phyloP scores from a whole-genome alignment of 1,140 invertebrate species.

The Papilio glaucus region DNA sequence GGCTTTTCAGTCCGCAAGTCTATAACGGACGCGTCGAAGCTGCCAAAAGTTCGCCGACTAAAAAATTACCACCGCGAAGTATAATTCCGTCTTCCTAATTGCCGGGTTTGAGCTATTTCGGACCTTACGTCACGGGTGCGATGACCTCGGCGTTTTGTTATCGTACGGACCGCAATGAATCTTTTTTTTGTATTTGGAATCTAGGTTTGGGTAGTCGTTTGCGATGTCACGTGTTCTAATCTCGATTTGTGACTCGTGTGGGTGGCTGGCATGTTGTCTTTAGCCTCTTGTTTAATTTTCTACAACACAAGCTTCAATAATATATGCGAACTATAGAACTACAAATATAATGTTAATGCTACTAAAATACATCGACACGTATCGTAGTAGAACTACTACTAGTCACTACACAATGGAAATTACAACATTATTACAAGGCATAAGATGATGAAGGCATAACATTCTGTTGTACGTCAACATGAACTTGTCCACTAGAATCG shows the following conservation, averaged over 20 bases:
- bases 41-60: slow-evolving; percentile 30
- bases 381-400: too few relatives aligned
- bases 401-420: too few relatives aligned
- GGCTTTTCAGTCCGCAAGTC: slow-evolving; percentile 1
- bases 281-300: slow-evolving; percentile 6
- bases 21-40: slow-evolving; percentile 12
- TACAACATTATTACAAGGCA: too few relatives aligned
- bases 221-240: slow-evolving; percentile 23
- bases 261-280: not conserved
- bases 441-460: too few relatives aligned
- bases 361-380: too few relatives aligned
- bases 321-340: not conserved
- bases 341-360: too few relatives aligned
- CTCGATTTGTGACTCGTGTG: not conserved
- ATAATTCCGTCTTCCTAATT: slow-evolving; percentile 52
- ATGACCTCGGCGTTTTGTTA: slow-evolving; percentile 40
- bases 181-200: not conserved
- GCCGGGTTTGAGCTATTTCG: slow-evolving; percentile 47
- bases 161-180: slow-evolving; percentile 35
- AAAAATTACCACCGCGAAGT: slow-evolving; percentile 23
- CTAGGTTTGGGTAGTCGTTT: slow-evolving; percentile 4
- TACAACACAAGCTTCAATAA: not conserved
- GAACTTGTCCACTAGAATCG: too few relatives aligned
- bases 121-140: slow-evolving; percentile 51
- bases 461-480: too few relatives aligned